Evolutionary conservation across 2,888 invertebrate genomes (phyloP), one percentile per base, ranked within the genome.

Genomic region (Hemaris fuciformis): DNA sequence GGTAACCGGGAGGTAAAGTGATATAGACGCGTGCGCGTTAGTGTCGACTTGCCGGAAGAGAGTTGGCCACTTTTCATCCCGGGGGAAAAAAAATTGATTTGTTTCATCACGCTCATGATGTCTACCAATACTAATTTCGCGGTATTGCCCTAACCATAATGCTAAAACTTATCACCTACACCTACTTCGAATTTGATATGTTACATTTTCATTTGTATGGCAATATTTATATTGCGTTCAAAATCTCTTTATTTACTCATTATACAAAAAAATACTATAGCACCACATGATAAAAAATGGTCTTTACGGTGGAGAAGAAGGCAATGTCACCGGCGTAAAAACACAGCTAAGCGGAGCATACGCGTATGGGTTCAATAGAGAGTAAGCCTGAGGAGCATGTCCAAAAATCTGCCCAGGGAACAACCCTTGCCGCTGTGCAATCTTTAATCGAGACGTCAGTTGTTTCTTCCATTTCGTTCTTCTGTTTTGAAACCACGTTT

Each of bases 401-500:
- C 95, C 94, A 66, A 96, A 94, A 75, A 96, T 95, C 66, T 95
- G 95, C 0, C 95, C 94, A 0, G 95, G 94, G 75, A 96, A 96
- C 27, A 97, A 79, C 0, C 97, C 97, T 79, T 98, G 97, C 1
- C 97, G 91, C 77, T 98, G 98, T 0, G 98, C 97, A 84, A 98
- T 96, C 84, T 98, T 97, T 67, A 98, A 87, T 2, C 98, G 93
- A 0, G 98, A 97, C 0, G 98, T 98, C 75, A 99, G 89, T 80
- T 99, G 99, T 77, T 99, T 99, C 89, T 99, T 98, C 98, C 98
- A 99, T 83, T 99, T 99, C 0, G 99, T 99, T 66, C 99, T 93
- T 63, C 99, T 94, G 82, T 99, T 98, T 87, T 98, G 98, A 83
- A 98, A 98, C 98, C 98, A 98, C 0, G 98, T 98, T 84, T 99